Evolutionary conservation across 1,140 invertebrate species (phyloP).

Genomic region (Formica exsecta): DNA sequence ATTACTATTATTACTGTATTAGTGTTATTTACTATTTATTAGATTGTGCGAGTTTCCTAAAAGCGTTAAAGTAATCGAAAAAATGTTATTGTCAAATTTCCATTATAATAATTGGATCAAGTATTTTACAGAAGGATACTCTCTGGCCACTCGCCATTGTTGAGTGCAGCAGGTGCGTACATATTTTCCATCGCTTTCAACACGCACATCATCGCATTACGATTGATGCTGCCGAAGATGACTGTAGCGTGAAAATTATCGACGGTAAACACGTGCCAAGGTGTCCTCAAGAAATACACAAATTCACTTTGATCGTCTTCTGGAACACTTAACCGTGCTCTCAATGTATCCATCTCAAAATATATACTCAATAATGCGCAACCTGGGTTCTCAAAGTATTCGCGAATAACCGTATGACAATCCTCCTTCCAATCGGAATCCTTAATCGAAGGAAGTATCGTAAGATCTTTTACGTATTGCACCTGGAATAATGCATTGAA

Average conservation of each 20-base stretch:
- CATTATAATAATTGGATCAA: neutral
- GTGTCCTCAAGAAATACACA: slow-evolving; percentile 89
- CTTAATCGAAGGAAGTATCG: slow-evolving; percentile 88
- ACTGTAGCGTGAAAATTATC: slow-evolving; percentile 90
- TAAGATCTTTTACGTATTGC: slow-evolving; percentile 89
- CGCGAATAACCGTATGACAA: slow-evolving; percentile 86
- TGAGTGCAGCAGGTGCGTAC: slow-evolving; percentile 90
- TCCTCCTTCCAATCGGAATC: slow-evolving; percentile 89
- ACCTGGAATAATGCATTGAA: slow-evolving; percentile 68
- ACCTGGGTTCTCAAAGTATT: slow-evolving; percentile 88
- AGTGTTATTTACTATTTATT: slow-evolving; percentile 9
- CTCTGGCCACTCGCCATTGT: slow-evolving; percentile 89
- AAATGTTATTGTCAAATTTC: neutral
- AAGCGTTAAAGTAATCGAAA: neutral
- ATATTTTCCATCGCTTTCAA: slow-evolving; percentile 89
- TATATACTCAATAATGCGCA: slow-evolving; percentile 88
- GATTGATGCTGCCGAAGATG: slow-evolving; percentile 89
- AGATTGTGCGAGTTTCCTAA: neutral
- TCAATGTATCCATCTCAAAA: slow-evolving; percentile 87
- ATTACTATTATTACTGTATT: no score
- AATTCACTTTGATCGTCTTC: slow-evolving; percentile 87
- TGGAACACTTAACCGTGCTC: slow-evolving; percentile 87
- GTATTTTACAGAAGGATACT: slow-evolving; percentile 86
- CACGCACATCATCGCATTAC: slow-evolving; percentile 88
- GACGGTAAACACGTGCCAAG: slow-evolving; percentile 88